phyloP scores from a whole-genome alignment of 2,888 invertebrate genomes.

The Orgyia antiqua region DNA sequence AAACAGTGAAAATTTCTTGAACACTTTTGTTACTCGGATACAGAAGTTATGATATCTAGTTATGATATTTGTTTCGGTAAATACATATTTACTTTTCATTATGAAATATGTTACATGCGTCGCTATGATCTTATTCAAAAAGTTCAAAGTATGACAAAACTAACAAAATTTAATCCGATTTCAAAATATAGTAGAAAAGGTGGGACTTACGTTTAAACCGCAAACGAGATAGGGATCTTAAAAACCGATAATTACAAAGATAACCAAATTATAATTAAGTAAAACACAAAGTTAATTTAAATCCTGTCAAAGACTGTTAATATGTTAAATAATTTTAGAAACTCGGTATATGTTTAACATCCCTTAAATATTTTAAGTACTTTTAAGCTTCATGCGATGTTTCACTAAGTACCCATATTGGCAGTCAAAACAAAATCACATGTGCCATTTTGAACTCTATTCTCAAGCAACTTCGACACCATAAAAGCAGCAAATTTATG shows the following conservation, averaged over 20 bases:
- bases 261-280: slow-evolving; percentile 3
- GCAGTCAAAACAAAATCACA: slow-evolving; percentile 14
- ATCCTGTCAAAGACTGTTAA: slow-evolving; percentile 19
- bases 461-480: slow-evolving; percentile 14
- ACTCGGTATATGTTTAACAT: slow-evolving; percentile 21
- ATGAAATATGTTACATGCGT: too few species aligned
- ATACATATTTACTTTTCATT: too few species aligned
- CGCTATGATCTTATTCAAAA: too few species aligned
- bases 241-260: slow-evolving; percentile 4
- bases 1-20: too few species aligned
- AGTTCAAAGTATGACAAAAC: too few species aligned
- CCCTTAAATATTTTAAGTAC: slow-evolving; percentile 27
- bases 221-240: too few species aligned
- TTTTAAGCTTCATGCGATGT: slow-evolving; percentile 25
- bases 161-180: too few species aligned
- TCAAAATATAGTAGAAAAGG: too few species aligned
- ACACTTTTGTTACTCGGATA: too few species aligned
- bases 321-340: slow-evolving; percentile 26
- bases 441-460: slow-evolving; percentile 24
- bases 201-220: too few species aligned
- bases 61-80: too few species aligned
- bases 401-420: slow-evolving; percentile 20
- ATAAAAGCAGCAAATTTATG: slow-evolving; percentile 16
- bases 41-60: too few species aligned
- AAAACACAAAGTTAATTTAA: slow-evolving; percentile 15